A percentile compares a stretch with the other conserved stretches of the same genome.
phyloP scores from a whole-genome alignment of 1,140 invertebrate genomes.

The Zaprionus africanus region DNA sequence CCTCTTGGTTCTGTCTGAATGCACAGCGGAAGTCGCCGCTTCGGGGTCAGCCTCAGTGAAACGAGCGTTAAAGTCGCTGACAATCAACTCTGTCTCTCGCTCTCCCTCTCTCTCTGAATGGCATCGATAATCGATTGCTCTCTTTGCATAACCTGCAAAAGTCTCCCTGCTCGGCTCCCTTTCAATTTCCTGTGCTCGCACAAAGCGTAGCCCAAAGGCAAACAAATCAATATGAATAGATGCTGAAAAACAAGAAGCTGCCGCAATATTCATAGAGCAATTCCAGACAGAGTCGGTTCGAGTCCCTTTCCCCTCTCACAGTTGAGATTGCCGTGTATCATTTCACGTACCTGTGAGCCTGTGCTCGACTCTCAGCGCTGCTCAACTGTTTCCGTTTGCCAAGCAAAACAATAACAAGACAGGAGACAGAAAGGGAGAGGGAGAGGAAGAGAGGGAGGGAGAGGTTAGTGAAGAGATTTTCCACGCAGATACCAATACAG shows the following conservation, averaged over 20 bases:
- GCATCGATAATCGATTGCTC: slow-evolving; percentile 49
- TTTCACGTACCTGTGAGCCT: slow-evolving; percentile 19
- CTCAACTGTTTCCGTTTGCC: slow-evolving; percentile 77
- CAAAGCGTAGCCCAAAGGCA: slow-evolving; percentile 66
- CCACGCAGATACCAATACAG: slow-evolving; percentile 31
- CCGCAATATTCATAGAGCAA: slow-evolving; percentile 31
- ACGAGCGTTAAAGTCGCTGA: slow-evolving; percentile 29
- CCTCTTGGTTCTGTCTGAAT: slow-evolving; percentile 29
- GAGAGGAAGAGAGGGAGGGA: slow-evolving; percentile 45
- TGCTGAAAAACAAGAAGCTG: slow-evolving; percentile 42
- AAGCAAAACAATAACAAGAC: slow-evolving; percentile 77
- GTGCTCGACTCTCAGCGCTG: slow-evolving; percentile 38
- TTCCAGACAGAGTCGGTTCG: background rate
- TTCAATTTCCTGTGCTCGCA: slow-evolving; percentile 73
- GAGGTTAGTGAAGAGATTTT: slow-evolving; percentile 61
- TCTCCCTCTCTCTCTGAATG: background rate
- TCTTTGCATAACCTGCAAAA: slow-evolving; percentile 28
- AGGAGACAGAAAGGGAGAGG: slow-evolving; percentile 33
- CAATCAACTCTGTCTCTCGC: slow-evolving; percentile 18
- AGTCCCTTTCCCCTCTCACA: too few relatives aligned
- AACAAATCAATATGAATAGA: slow-evolving; percentile 76
- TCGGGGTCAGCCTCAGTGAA: slow-evolving; percentile 26
- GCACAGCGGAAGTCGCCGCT: slow-evolving; percentile 57
- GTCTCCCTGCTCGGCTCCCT: slow-evolving; percentile 1
- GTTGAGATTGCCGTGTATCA: slow-evolving; percentile 4